A percentile compares a stretch with the other conserved stretches of the same genome.
Evolutionary conservation across 2,797 vertebrate species (phyloP).

Genomic region (Dendrocincla fuliginosa): DNA sequence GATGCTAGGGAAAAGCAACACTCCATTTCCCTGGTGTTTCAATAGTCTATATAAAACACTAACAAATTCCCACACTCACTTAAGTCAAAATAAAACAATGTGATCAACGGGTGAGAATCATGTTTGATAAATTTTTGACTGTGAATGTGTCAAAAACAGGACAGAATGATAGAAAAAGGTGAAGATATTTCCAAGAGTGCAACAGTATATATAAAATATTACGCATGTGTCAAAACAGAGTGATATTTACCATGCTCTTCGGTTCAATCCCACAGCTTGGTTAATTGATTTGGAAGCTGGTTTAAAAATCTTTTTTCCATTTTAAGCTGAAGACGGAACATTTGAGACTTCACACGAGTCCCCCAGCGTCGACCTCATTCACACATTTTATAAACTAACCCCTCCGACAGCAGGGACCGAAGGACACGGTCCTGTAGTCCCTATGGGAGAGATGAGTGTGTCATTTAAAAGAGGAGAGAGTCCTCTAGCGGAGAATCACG

Average conservation of each 20-base stretch:
- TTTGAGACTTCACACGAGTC: neutral
- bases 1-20: neutral
- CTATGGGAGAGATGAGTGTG: accelerated
- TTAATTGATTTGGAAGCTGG: slow-evolving; percentile 38
- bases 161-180: neutral
- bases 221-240: neutral
- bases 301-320: slow-evolving; percentile 18
- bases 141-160: neutral
- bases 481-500: slow-evolving; percentile 51
- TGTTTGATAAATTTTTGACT: neutral
- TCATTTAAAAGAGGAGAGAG: slow-evolving; percentile 57
- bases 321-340: neutral
- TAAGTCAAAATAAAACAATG: neutral
- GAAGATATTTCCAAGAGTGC: neutral
- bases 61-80: neutral
- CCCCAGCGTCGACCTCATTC: neutral
- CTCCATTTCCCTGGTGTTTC: neutral
- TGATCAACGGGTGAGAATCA: neutral
- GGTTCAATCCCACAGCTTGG: neutral
- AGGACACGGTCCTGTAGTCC: neutral
- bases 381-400: slow-evolving; percentile 5
- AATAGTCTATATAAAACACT: neutral
- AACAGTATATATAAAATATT: slow-evolving; percentile 29
- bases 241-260: slow-evolving; percentile 12
- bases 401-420: neutral